A percentile compares a stretch with the other conserved stretches of the same genome.
Conservation (phyloP, 2,888 invertebrate genomes). For the Drosophila trichaetosa region DNA sequence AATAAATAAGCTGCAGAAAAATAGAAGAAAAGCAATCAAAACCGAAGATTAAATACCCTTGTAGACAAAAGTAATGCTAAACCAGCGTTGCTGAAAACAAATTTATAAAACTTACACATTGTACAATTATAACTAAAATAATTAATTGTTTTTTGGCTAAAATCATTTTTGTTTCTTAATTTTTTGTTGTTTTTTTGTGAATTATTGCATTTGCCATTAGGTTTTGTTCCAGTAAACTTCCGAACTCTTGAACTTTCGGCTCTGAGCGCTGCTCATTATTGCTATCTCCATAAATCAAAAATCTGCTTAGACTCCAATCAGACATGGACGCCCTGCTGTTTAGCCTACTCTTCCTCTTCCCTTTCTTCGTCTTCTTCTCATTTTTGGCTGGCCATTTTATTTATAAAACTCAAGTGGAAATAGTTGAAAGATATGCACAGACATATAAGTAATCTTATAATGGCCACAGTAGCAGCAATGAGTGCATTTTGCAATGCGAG, state of each 20-base stretch:
- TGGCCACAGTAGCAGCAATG: constrained; percentile 23
- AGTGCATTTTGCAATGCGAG: constrained; percentile 47
- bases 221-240: constrained; percentile 54
- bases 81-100: background rate
- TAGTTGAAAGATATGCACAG: constrained; percentile 36
- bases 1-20: background rate
- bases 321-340: constrained; percentile 46
- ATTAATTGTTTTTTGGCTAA: background rate
- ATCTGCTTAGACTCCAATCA: constrained; percentile 43
- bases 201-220: constrained; percentile 17
- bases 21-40: background rate
- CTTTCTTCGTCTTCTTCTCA: background rate
- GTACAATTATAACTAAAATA: background rate
- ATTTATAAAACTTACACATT: background rate
- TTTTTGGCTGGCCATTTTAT: constrained; percentile 42
- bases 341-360: background rate
- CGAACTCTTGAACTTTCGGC: constrained; percentile 47
- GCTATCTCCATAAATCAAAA: constrained; percentile 31
- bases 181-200: background rate
- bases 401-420: constrained; percentile 68
- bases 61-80: background rate
- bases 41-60: background rate
- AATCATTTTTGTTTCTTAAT: background rate
- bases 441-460: constrained; percentile 28
- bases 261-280: constrained; percentile 19